Evolutionary conservation across 1,140 invertebrate species (phyloP).

Genomic region (Hetaerina americana): DNA sequence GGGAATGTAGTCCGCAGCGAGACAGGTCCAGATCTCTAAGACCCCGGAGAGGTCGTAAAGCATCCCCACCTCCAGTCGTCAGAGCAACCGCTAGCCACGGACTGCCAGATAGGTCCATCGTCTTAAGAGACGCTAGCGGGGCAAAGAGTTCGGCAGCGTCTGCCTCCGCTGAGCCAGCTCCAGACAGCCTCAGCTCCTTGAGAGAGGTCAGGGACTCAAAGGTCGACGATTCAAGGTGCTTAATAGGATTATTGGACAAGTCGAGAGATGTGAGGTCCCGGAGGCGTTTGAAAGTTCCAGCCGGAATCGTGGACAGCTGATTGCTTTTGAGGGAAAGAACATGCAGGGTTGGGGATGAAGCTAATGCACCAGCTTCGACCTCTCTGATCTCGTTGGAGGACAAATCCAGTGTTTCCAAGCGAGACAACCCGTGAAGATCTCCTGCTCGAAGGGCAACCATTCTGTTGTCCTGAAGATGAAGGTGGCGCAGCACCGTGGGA

Average conservation of each 20-base stretch:
- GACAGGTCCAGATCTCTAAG: conserved; percentile 55
- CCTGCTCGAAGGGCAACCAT: conserved; percentile 46
- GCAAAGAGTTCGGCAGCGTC: conserved; percentile 18
- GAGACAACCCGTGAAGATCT: conserved; percentile 54
- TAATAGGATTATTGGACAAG: conserved; percentile 35
- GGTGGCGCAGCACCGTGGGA: conserved; percentile 40
- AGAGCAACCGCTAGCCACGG: conserved; percentile 45
- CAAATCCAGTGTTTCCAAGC: conserved; percentile 54
- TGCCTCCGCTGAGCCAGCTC: background rate
- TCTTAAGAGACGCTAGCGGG: conserved; percentile 28
- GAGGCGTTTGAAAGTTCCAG: conserved; percentile 39
- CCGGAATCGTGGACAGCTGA: conserved; percentile 45
- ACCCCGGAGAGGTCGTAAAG: conserved; percentile 50
- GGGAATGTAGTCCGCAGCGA: conserved; percentile 41
- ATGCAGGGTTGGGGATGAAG: conserved; percentile 46
- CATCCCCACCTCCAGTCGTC: conserved; percentile 32
- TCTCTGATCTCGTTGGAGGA: conserved; percentile 49
- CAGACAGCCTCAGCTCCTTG: background rate
- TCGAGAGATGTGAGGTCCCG: conserved; percentile 30
- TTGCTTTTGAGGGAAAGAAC: conserved; percentile 29
- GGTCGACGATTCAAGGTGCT: background rate
- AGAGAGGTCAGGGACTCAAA: background rate
- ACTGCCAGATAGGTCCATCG: conserved; percentile 65
- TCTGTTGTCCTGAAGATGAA: conserved; percentile 47
- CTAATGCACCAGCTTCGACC: conserved; percentile 51